phyloP scores from a whole-genome alignment of 2,888 invertebrate genomes.

The Phaedon cochleariae region DNA sequence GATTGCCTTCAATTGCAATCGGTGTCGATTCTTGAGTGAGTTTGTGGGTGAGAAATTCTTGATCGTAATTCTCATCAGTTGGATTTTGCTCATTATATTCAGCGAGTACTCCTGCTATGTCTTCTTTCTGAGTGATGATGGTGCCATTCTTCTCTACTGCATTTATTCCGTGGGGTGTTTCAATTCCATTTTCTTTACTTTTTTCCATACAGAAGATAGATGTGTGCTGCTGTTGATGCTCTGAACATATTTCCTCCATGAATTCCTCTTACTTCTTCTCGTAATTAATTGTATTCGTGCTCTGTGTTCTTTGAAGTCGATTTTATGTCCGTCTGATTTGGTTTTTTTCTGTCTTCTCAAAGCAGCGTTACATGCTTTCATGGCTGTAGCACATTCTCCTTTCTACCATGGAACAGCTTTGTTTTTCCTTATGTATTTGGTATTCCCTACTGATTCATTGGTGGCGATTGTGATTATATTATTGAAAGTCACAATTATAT shows the following conservation, averaged over 20 bases:
- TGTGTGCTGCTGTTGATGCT: constrained; percentile 4
- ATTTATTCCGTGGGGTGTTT: constrained; percentile 7
- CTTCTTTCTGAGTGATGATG: constrained; percentile 4
- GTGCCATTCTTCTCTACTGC: constrained; percentile 4
- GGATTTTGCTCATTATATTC: constrained; percentile 6
- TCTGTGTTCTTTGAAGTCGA: background rate
- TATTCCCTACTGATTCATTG: constrained; percentile 2
- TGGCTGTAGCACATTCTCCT: constrained; percentile 1
- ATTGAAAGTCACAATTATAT: background rate
- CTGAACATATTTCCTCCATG: constrained; percentile 12
- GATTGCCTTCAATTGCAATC: constrained; percentile 5
- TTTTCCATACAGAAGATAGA: constrained; percentile 1
- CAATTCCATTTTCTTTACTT: constrained; percentile 4
- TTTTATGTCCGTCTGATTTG: background rate
- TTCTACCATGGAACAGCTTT: constrained; percentile 7
- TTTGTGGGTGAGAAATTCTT: constrained; percentile 6
- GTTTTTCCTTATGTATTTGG: constrained; percentile 1
- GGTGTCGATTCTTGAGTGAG: constrained; percentile 4
- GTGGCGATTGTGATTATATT: background rate
- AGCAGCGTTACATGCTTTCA: constrained; percentile 3
- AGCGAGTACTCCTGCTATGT: background rate
- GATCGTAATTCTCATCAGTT: background rate
- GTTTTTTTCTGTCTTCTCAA: background rate
- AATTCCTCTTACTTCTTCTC: constrained; percentile 1
- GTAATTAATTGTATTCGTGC: constrained; percentile 6